Conservation (phyloP, 2,888 invertebrate genomes). For the Agrochola circellaris region DNA sequence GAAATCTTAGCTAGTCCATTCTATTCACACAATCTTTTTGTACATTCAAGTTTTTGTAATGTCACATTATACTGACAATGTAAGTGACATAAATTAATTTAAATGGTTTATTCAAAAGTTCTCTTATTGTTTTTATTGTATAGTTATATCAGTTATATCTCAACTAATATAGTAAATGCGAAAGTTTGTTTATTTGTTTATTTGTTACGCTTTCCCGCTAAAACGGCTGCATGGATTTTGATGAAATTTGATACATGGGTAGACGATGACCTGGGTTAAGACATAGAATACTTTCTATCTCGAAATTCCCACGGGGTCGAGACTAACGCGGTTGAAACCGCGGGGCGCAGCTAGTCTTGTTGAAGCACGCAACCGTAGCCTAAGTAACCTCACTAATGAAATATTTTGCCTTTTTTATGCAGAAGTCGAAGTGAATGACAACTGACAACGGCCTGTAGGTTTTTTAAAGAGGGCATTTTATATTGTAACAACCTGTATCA, state of each 20-base stretch:
- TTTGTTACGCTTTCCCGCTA: no score
- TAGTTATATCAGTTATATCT: not conserved
- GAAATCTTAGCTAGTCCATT: not conserved
- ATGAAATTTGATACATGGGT: no score
- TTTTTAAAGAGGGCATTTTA: conserved; percentile 63
- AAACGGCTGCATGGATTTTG: no score
- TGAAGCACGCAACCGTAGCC: conserved; percentile 52
- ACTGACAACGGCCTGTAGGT: conserved; percentile 65
- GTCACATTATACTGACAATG: not conserved
- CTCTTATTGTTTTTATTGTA: conserved; percentile 1
- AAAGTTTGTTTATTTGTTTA: no score
- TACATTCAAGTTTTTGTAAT: not conserved
- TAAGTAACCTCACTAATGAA: conserved; percentile 45
- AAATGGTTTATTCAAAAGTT: not conserved
- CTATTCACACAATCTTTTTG: conserved; percentile 1
- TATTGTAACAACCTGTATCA: conserved; percentile 67
- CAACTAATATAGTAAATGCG: no score
- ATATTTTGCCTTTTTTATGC: conserved; percentile 61
- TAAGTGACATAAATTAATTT: not conserved
- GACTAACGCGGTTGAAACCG: no score
- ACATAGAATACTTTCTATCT: no score
- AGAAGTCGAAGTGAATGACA: conserved; percentile 60
- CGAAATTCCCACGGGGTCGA: no score
- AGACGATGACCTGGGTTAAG: no score
- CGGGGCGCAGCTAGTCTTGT: not conserved